Base-by-base conservation (phyloP, 2,888 invertebrate species). In the Polydrusus cervinus region DNA sequence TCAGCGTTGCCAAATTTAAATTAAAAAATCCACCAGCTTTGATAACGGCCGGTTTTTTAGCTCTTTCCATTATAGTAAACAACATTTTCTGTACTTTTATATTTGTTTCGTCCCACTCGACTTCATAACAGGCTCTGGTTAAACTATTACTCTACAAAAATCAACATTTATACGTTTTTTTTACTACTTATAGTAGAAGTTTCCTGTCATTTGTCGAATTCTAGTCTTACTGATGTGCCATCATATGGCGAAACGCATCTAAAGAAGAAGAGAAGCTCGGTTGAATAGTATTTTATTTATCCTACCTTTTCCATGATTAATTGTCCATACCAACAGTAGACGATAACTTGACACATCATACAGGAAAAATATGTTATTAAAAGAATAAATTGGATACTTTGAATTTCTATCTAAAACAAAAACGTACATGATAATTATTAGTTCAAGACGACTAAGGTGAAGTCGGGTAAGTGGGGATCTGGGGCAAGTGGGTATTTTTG, bases 271-370 rank as follows among this genome's bases (percentile, higher is more conserved):
- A n/a, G n/a, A n/a, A n/a, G n/a, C 25, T 25, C n/a, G 43, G 1
- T 43, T 43, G n/a, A 43, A 13, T n/a, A 43, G 0, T 11, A 13
- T 2, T 43, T 25, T 43, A 43, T 43, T 13, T 47, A 57, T 65
- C 57, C 78, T 73, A 81, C 82, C 71, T 78, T 78, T 53, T 80
- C 78, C 78, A 80, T 81, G 10, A 82, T 49, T 16, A 72, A 45
- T 18, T 82, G 79, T 13, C 82, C 82, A 71, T 75, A 79, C 81
- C 81, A 81, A 64, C 81, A 80, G 51, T 81, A 81, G 49, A 81
- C 74, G 13, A 71, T 66, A 8, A 81, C 67, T 71, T 82, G 81
- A 51, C 71, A 79, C 77, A 78, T 79, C 80, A 81, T 81, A 62
- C 79, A 79, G 7, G 66, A 68, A 9, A 81, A 76, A 71, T 81